Conservation (phyloP, 2,113 vertebrate species). For the Chaenocephalus aceratus region DNA sequence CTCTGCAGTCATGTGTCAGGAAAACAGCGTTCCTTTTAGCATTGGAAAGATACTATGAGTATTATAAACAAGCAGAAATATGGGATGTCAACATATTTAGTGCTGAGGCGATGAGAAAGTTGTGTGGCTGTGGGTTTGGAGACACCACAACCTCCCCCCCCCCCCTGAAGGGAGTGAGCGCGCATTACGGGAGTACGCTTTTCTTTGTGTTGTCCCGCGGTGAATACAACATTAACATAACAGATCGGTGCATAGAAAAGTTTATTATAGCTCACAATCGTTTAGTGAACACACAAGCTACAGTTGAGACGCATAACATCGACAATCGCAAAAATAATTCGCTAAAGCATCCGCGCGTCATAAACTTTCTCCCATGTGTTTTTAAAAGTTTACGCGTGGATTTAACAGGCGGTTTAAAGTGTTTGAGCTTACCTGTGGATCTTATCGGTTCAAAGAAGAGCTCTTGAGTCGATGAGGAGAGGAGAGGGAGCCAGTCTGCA, state of each 20-base stretch:
- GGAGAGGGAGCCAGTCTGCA: constrained; percentile 66
- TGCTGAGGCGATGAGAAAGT: constrained; percentile 30
- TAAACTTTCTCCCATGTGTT: neutral
- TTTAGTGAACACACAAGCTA: neutral
- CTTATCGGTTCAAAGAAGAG: constrained; percentile 64
- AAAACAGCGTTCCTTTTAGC: neutral
- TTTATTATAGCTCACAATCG: neutral
- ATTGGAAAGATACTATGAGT: neutral
- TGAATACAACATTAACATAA: constrained; percentile 8
- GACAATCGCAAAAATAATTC: neutral
- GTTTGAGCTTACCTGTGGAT: constrained; percentile 70
- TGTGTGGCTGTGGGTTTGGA: constrained; percentile 16
- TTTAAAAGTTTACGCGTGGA: neutral
- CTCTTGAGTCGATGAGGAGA: constrained; percentile 66
- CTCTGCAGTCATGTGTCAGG: neutral
- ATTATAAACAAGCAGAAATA: neutral
- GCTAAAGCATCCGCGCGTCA: neutral
- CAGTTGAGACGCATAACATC: constrained; percentile 3
- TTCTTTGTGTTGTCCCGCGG: constrained; percentile 46
- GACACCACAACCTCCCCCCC: neutral
- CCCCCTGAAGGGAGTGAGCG: constrained; percentile 20
- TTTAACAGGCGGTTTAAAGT: neutral
- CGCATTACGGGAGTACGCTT: constrained; percentile 26
- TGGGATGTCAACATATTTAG: neutral
- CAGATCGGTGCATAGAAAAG: constrained; percentile 5